A percentile compares a stretch with the other conserved stretches of the same genome.
Conservation (phyloP, 2,113 vertebrate species). For the Etheostoma spectabile region DNA sequence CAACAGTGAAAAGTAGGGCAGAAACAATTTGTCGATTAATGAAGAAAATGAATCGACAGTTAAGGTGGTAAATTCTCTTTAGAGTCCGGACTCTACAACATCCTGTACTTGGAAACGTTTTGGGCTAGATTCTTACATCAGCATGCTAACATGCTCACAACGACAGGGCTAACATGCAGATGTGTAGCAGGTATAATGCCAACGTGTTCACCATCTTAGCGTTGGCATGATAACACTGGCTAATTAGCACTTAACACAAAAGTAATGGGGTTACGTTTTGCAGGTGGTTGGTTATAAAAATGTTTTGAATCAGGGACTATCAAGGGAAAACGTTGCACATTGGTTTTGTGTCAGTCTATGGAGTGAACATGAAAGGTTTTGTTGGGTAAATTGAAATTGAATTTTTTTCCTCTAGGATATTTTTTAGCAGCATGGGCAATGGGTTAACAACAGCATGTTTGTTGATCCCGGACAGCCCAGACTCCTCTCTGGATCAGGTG, state of each 20-base stretch:
- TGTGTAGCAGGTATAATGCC: neutral
- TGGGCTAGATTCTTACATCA: neutral
- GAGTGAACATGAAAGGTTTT: neutral
- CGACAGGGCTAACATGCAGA: neutral
- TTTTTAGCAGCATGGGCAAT: no score
- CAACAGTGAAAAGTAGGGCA: neutral
- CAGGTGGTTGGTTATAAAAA: neutral
- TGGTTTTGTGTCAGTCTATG: neutral
- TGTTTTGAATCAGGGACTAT: neutral
- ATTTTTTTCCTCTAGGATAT: no score
- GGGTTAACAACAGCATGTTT: no score
- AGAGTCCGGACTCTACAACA: neutral
- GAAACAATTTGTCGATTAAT: neutral
- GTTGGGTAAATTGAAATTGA: slow-evolving; percentile 21
- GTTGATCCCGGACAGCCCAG: no score
- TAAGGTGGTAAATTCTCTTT: neutral
- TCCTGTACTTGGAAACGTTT: neutral
- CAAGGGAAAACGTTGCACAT: neutral
- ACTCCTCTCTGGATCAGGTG: no score
- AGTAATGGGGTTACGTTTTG: no score
- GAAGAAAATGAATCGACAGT: neutral
- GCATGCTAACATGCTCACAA: neutral
- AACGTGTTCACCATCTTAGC: neutral
- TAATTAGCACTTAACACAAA: neutral
- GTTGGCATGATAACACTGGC: neutral